Conservation (phyloP, 2,113 vertebrate genomes). For the Neogale vison region DNA sequence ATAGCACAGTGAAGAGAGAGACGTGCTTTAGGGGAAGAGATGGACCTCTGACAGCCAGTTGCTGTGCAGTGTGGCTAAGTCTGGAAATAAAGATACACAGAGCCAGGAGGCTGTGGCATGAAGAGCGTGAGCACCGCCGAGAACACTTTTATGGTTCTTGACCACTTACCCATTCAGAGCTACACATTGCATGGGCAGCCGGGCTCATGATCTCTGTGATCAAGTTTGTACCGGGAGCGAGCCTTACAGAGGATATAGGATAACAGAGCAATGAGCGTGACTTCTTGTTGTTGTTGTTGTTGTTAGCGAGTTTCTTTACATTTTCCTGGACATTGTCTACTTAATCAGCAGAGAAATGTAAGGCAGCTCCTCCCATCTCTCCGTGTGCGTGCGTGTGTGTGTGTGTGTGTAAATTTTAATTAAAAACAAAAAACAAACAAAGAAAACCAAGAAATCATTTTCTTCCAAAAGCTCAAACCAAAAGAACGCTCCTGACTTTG, state of each 20-base stretch:
- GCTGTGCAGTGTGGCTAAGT: not conserved
- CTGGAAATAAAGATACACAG: not conserved
- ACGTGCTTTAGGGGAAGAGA: not conserved
- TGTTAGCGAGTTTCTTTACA: not conserved
- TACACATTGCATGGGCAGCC: too few species aligned
- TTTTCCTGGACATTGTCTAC: not conserved
- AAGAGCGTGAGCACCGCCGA: fast-evolving
- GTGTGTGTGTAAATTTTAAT: not conserved
- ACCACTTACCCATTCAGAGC: not conserved
- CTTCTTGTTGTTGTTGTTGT: not conserved
- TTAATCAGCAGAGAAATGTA: not conserved
- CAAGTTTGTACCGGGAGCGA: not conserved
- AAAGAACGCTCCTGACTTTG: not conserved
- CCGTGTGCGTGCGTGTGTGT: not conserved
- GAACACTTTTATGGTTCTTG: too few species aligned
- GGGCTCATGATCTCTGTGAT: not conserved
- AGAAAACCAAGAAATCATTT: not conserved
- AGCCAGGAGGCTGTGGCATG: not conserved
- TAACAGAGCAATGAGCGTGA: not conserved
- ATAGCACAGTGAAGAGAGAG: not conserved
- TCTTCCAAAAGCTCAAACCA: not conserved
- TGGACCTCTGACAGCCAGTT: fast-evolving
- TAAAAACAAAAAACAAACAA: not conserved
- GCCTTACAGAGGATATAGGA: not conserved
- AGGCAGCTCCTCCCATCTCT: not conserved